Evolutionary conservation across 2,888 invertebrate genomes (phyloP), one percentile per base, ranked within the genome.

Genomic region (Parapristionchus giblindavisi): DNA sequence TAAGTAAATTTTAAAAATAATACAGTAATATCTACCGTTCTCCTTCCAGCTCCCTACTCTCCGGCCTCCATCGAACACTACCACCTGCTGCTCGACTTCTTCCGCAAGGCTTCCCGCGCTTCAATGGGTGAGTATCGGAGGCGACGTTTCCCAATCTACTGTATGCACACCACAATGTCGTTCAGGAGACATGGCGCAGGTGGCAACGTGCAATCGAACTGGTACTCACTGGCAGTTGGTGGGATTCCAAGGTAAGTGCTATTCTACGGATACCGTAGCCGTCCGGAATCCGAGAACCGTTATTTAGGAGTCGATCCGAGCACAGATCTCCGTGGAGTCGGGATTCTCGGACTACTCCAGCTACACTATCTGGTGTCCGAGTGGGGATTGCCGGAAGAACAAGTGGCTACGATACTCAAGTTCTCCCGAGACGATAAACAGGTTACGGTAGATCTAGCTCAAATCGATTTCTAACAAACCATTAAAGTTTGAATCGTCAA

Each of bases 191-290:
- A 29, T 40, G 84, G 90, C 89, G 3, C 90, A 90, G n/a, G 89
- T 89, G 27, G 85, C 89, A 75, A 89, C 89, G 79, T 90, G 90
- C 81, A 88, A 89, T 17, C 84, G 90, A 32, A 89, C 87, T 84
- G 91, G 91, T 17, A 83, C 85, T 63, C 91, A 91, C 81, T 91
- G 91, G 91, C 91, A 91, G 80, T 88, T 88, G 51, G 89, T 91
- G 73, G 91, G 91, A 17, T 91, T 91, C 83, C 91, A 91, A 88
- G 90, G 89, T 89, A 8, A 56, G 56, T 17, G 8, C n/a, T n/a
- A n/a, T n/a, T n/a, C n/a, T n/a, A n/a, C n/a, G n/a, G n/a, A n/a
- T 14, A 68, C 51, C 29, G 63, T 43, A 65, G 0, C 43, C 8
- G 21, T 4, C 5, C 8, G 0, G 24, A 27, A 14, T 24, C 27